Conservation (phyloP, 2,113 vertebrate species). For the Platichthys stellatus region DNA sequence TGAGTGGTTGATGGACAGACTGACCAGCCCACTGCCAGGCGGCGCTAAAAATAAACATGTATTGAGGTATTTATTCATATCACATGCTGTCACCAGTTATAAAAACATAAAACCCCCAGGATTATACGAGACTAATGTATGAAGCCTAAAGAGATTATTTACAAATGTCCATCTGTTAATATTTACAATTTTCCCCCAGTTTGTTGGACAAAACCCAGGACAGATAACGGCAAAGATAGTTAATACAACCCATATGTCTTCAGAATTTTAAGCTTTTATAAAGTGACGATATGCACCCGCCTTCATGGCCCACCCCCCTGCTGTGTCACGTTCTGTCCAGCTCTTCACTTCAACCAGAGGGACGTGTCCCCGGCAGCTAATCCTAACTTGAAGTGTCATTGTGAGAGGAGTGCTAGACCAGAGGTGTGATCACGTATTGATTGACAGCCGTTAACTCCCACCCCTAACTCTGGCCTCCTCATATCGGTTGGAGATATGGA, state of each 20-base stretch:
- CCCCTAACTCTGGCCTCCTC: too few relatives aligned
- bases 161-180: neutral
- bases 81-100: neutral
- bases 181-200: neutral
- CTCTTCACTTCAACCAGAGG: neutral
- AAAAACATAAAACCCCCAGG: neutral
- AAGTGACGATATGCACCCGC: neutral
- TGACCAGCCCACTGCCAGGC: neutral
- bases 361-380: neutral
- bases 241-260: neutral
- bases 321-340: neutral
- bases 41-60: neutral
- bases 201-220: neutral
- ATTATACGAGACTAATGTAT: neutral
- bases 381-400: neutral
- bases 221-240: too few relatives aligned
- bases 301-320: neutral
- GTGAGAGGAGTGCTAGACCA: neutral
- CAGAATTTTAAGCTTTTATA: neutral
- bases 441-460: neutral
- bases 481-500: neutral
- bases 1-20: neutral
- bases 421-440: neutral
- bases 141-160: neutral
- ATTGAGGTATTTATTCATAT: neutral